These are phyloP conservation scores for Tiphia femorata DNA, from an alignment of 2,888 invertebrate genomes.

Conservation along the genomic window DNA sequence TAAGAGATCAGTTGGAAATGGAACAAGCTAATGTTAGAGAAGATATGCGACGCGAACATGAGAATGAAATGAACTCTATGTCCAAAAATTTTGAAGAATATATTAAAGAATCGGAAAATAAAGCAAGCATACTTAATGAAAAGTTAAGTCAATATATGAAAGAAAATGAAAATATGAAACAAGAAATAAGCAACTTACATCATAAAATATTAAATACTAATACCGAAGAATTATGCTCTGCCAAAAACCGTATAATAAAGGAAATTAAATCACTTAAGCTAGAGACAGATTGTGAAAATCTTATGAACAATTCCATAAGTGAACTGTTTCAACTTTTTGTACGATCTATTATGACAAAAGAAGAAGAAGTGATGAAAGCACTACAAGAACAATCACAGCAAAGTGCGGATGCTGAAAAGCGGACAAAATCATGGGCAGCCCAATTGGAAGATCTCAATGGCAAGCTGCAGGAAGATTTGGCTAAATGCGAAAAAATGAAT, in stretches of 20 bases:
- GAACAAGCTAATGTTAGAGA: constrained; percentile 2
- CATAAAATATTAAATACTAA: constrained; percentile 26
- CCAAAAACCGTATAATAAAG: constrained; percentile 46
- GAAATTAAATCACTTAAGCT: constrained; percentile 54
- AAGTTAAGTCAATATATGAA: constrained; percentile 27
- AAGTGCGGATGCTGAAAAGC: constrained; percentile 51
- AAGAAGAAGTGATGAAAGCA: constrained; percentile 53
- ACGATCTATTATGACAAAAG: constrained; percentile 53
- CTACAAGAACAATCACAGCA: constrained; percentile 54
- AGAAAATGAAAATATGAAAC: constrained; percentile 71
- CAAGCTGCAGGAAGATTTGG: constrained; percentile 53
- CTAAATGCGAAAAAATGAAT: constrained; percentile 40
- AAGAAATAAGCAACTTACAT: constrained; percentile 53
- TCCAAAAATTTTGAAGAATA: constrained; percentile 13
- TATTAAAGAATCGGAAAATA: constrained; percentile 25
- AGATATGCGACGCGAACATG: constrained; percentile 12
- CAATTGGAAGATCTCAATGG: constrained; percentile 60
- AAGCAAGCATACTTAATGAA: constrained; percentile 23
- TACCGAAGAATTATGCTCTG: constrained; percentile 54
- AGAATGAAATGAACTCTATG: constrained; percentile 16
- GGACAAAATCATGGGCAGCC: constrained; percentile 49
- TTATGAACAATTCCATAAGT: constrained; percentile 38
- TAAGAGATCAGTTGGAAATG: constrained; percentile 6
- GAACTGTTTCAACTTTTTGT: constrained; percentile 56
- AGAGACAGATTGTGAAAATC: constrained; percentile 15